Conservation (phyloP, 2,888 invertebrate genomes). For the Athalia circularis region DNA sequence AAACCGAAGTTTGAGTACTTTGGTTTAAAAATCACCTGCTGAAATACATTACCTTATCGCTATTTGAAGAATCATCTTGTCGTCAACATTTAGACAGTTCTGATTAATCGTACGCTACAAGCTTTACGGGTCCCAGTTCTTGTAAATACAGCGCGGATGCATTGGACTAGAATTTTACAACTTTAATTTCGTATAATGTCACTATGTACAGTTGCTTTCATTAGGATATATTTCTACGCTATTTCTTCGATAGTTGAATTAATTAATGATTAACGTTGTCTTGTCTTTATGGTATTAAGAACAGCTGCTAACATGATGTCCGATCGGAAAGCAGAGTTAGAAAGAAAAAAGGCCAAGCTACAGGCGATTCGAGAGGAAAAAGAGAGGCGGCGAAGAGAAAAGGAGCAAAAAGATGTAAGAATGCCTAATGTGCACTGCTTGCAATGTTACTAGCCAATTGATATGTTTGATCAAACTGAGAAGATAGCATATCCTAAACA, state of each 20-base stretch:
- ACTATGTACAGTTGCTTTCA: no score
- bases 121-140: neutral
- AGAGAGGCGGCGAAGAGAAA: slow-evolving; percentile 88
- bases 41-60: no score
- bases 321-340: slow-evolving; percentile 94
- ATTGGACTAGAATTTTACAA: neutral
- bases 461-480: neutral
- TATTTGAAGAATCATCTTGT: no score
- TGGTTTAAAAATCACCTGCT: no score
- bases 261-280: neutral
- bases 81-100: no score
- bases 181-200: neutral
- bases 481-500: neutral
- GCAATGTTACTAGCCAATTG: neutral
- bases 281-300: neutral
- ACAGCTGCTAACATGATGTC: slow-evolving; percentile 78
- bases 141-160: neutral
- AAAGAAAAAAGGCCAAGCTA: slow-evolving; percentile 93
- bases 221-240: neutral
- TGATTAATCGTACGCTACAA: no score
- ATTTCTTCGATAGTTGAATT: neutral
- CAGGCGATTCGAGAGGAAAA: slow-evolving; percentile 93
- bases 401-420: slow-evolving; percentile 91
- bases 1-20: neutral
- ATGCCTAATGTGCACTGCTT: slow-evolving; percentile 75